Conservation (phyloP, 2,797 vertebrate species). For the Sebastes vulpes region DNA sequence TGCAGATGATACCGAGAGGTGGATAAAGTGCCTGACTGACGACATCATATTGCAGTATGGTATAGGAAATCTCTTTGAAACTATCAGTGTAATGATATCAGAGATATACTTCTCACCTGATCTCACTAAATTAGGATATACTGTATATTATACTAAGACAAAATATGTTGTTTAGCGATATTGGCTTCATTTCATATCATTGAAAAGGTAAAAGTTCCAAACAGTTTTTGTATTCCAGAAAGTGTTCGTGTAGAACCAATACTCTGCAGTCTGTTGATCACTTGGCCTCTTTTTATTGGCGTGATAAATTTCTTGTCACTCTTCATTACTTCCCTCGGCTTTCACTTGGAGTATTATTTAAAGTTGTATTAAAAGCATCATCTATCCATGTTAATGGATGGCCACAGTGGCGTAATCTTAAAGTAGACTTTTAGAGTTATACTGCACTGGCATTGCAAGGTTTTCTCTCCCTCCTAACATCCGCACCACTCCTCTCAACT, state of each 20-base stretch:
- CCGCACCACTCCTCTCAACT: background rate
- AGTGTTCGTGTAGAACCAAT: background rate
- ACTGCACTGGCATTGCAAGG: background rate
- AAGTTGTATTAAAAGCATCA: constrained; percentile 27
- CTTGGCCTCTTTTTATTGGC: constrained; percentile 17
- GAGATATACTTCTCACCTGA: background rate
- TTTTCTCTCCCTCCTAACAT: background rate
- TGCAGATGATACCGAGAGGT: background rate
- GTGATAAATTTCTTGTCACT: constrained; percentile 10
- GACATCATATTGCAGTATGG: background rate
- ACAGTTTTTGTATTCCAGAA: background rate
- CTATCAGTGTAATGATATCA: background rate
- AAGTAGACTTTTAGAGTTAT: background rate
- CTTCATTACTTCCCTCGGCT: constrained; percentile 19
- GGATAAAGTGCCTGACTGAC: background rate
- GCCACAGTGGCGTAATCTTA: background rate
- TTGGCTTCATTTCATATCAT: background rate
- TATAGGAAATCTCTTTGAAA: background rate
- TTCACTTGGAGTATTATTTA: constrained; percentile 33
- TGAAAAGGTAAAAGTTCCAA: background rate
- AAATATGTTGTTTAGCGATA: background rate
- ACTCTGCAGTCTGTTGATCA: constrained; percentile 21
- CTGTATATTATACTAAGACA: background rate
- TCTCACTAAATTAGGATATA: background rate
- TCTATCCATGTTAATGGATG: background rate